A percentile compares a stretch with the other conserved stretches of the same genome.
These are phyloP conservation scores for Zaprionus kolodkinae DNA, from an alignment of 1,140 invertebrate species.

Conservation along the genomic window DNA sequence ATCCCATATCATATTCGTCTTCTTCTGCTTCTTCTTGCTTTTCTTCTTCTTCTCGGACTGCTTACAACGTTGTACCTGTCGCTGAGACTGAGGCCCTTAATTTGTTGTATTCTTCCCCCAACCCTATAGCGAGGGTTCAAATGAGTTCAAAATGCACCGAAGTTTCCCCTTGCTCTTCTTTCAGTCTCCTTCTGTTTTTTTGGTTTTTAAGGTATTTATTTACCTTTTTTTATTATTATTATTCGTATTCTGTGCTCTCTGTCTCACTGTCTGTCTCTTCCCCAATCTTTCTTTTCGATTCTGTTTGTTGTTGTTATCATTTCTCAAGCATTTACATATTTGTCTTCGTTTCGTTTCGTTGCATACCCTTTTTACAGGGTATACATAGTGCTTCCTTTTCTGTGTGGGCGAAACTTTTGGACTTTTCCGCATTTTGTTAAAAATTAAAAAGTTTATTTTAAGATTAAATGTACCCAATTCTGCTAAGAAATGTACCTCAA, in stretches of 20 bases:
- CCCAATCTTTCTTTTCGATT: constrained; percentile 24
- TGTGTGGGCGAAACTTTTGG: background rate
- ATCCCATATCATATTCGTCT: constrained; percentile 28
- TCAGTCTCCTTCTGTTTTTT: constrained; percentile 1
- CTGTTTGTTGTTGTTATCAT: constrained; percentile 69
- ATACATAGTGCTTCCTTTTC: too few species aligned
- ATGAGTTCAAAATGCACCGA: constrained; percentile 61
- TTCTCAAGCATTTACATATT: constrained; percentile 40
- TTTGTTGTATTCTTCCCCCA: constrained; percentile 18
- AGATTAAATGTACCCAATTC: too few species aligned
- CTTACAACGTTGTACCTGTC: constrained; percentile 58
- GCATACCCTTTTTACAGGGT: background rate
- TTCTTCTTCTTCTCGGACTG: constrained; percentile 6
- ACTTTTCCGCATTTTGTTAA: too few species aligned
- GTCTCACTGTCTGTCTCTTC: constrained; percentile 32
- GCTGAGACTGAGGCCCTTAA: constrained; percentile 21
- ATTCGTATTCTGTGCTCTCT: constrained; percentile 42
- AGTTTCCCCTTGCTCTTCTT: background rate
- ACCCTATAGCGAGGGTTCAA: constrained; percentile 53
- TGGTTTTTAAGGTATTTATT: constrained; percentile 53
- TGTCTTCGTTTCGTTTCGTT: constrained; percentile 5
- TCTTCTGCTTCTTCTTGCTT: constrained; percentile 17
- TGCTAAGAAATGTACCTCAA: too few species aligned
- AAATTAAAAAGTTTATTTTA: too few species aligned
- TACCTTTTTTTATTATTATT: constrained; percentile 49